Conservation (phyloP, 2,797 vertebrate genomes). For the Pipistrellus pipistrellus region DNA sequence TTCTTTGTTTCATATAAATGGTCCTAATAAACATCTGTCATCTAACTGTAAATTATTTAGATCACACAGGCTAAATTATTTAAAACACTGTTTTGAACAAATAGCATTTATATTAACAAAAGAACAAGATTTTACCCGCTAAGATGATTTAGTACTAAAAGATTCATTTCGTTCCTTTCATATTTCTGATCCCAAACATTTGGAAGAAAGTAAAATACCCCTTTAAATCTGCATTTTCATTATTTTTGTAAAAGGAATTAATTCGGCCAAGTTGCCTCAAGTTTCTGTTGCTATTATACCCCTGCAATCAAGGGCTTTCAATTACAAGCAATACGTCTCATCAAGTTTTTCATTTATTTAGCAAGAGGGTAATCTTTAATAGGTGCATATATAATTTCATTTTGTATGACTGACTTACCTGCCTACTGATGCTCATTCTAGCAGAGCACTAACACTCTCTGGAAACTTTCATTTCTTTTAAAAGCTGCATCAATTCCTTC, state of each 20-base stretch:
- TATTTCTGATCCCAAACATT: slow-evolving; percentile 51
- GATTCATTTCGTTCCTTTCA: slow-evolving; percentile 40
- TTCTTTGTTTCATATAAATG: slow-evolving; percentile 33
- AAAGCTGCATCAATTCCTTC: slow-evolving; percentile 71
- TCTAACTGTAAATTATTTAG: slow-evolving; percentile 70
- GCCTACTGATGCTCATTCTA: slow-evolving; percentile 64
- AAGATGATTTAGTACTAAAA: slow-evolving; percentile 49
- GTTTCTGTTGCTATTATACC: slow-evolving; percentile 50
- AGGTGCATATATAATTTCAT: slow-evolving; percentile 77
- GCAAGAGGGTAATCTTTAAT: slow-evolving; percentile 71
- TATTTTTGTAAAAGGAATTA: slow-evolving; percentile 60
- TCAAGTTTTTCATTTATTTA: slow-evolving; percentile 66
- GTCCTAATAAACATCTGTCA: slow-evolving; percentile 54
- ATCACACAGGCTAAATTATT: slow-evolving; percentile 64
- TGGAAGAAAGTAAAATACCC: slow-evolving; percentile 18
- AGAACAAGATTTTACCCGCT: slow-evolving; percentile 25
- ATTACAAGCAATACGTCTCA: slow-evolving; percentile 67
- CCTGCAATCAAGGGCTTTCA: slow-evolving; percentile 55
- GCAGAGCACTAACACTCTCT: slow-evolving; percentile 44
- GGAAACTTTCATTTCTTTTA: slow-evolving; percentile 66
- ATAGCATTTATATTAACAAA: slow-evolving; percentile 20
- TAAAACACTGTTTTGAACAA: slow-evolving; percentile 66
- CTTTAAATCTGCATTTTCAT: slow-evolving; percentile 50
- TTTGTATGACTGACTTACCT: slow-evolving; percentile 79
- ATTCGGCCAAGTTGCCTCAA: slow-evolving; percentile 59